Percentiles rank a stretch among this genome's conserved stretches.
phyloP scores from a whole-genome alignment of 2,888 invertebrate species.

The Temnothorax unifasciatus region DNA sequence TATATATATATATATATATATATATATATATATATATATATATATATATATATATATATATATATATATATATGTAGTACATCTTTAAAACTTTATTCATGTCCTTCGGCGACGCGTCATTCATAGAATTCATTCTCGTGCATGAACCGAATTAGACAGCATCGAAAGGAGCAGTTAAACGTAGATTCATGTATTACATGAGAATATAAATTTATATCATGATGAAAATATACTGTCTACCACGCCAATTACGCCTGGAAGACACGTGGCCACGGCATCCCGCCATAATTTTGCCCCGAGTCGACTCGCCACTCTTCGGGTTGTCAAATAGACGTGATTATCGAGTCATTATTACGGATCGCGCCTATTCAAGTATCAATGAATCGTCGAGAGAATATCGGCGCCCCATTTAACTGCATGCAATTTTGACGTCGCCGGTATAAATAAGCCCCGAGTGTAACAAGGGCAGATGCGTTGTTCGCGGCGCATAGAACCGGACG shows the following conservation, averaged over 20 bases:
- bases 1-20: too few relatives aligned
- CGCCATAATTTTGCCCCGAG: slow-evolving; percentile 31
- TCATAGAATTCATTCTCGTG: slow-evolving; percentile 19
- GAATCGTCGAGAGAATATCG: slow-evolving; percentile 32
- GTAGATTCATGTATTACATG: slow-evolving; percentile 23
- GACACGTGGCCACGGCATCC: slow-evolving; percentile 29
- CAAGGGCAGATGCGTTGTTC: slow-evolving; percentile 28
- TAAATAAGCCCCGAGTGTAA: slow-evolving; percentile 47
- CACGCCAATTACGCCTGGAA: slow-evolving; percentile 44
- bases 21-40: background rate
- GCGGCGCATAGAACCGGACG: slow-evolving; percentile 9
- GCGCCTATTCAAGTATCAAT: slow-evolving; percentile 47
- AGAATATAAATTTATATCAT: slow-evolving; percentile 34
- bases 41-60: too few relatives aligned
- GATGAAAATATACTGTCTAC: slow-evolving; percentile 24
- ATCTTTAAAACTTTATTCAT: slow-evolving; percentile 11
- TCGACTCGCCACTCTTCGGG: slow-evolving; percentile 31
- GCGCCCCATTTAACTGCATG: slow-evolving; percentile 37
- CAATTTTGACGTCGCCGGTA: slow-evolving; percentile 51
- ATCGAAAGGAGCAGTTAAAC: slow-evolving; percentile 8
- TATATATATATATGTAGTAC: background rate
- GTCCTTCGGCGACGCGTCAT: background rate
- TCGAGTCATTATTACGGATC: slow-evolving; percentile 44
- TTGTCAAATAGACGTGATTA: slow-evolving; percentile 56
- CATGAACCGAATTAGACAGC: background rate